Percentiles rank a stretch among this genome's conserved stretches.
Conservation (phyloP, 2,888 invertebrate species). For the Carpatolechia fugitivella region DNA sequence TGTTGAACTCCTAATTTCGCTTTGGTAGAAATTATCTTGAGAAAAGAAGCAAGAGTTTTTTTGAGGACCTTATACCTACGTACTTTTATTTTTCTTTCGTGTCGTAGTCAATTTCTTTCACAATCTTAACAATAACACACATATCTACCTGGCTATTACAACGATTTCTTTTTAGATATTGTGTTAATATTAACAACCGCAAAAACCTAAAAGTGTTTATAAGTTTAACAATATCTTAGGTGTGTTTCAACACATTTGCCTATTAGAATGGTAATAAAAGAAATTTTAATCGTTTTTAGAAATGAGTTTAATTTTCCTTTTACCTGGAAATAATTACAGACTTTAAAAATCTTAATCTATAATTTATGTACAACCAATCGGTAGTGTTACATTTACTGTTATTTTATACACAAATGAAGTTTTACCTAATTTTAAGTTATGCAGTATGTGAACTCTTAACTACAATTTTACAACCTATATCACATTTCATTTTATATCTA, state of each 20-base stretch:
- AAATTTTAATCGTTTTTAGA: slow-evolving; percentile 40
- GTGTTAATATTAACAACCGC: too few relatives aligned
- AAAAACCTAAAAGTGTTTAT: too few relatives aligned
- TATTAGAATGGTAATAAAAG: slow-evolving; percentile 16
- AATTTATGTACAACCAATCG: slow-evolving; percentile 69
- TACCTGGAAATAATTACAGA: slow-evolving; percentile 74
- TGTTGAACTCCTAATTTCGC: slow-evolving; percentile 26
- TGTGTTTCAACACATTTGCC: too few relatives aligned
- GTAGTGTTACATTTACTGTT: slow-evolving; percentile 52
- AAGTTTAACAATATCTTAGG: too few relatives aligned
- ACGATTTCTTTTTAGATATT: too few relatives aligned
- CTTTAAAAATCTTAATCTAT: slow-evolving; percentile 75
- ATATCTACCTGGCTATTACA: too few relatives aligned
- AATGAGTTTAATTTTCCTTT: slow-evolving; percentile 73
- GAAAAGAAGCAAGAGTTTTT: slow-evolving; percentile 8
- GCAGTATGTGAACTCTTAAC: slow-evolving; percentile 63
- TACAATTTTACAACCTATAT: slow-evolving; percentile 76
- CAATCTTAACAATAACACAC: too few relatives aligned
- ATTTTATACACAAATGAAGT: slow-evolving; percentile 55
- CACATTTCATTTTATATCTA: slow-evolving; percentile 75
- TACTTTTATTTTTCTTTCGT: background rate
- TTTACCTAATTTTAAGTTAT: slow-evolving; percentile 43
- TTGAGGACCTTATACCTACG: background rate
- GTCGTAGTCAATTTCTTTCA: too few relatives aligned
- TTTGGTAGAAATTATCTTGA: background rate